Percentiles rank a stretch among this genome's conserved stretches.
Conservation (phyloP, 2,888 invertebrate genomes). For the Drosophila pegasa region DNA sequence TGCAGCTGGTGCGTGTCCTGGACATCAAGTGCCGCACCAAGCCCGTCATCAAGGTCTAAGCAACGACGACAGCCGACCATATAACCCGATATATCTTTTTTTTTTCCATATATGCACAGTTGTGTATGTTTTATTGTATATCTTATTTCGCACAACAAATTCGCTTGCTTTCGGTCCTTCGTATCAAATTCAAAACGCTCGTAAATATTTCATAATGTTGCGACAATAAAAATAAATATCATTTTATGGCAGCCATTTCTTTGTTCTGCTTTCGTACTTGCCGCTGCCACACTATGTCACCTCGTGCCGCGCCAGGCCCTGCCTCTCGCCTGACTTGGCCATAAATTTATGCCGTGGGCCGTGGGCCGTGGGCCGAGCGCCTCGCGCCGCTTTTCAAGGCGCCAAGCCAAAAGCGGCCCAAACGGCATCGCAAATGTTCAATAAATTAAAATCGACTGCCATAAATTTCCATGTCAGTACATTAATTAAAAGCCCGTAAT, state of each 20-base stretch:
- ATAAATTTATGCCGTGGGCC: no score
- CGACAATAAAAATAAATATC: slow-evolving; percentile 77
- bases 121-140: slow-evolving; percentile 5
- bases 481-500: slow-evolving; percentile 81
- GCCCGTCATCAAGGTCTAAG: slow-evolving; percentile 25
- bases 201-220: slow-evolving; percentile 77
- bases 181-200: slow-evolving; percentile 49
- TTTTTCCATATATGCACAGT: not conserved
- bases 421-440: slow-evolving; percentile 59
- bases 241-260: slow-evolving; percentile 74
- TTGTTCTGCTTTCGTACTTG: slow-evolving; percentile 34
- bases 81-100: not conserved
- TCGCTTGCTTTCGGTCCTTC: slow-evolving; percentile 5
- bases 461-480: slow-evolving; percentile 81
- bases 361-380: no score
- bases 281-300: slow-evolving; percentile 17
- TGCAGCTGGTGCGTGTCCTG: slow-evolving; percentile 36
- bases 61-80: not conserved
- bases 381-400: slow-evolving; percentile 48
- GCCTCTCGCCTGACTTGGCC: slow-evolving; percentile 60
- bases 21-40: slow-evolving; percentile 23
- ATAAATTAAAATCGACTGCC: slow-evolving; percentile 80
- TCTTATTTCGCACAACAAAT: not conserved
- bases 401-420: slow-evolving; percentile 37
- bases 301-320: not conserved